Base-by-base conservation (phyloP, 2,797 vertebrate species). In the Toxotes lorentzi region DNA sequence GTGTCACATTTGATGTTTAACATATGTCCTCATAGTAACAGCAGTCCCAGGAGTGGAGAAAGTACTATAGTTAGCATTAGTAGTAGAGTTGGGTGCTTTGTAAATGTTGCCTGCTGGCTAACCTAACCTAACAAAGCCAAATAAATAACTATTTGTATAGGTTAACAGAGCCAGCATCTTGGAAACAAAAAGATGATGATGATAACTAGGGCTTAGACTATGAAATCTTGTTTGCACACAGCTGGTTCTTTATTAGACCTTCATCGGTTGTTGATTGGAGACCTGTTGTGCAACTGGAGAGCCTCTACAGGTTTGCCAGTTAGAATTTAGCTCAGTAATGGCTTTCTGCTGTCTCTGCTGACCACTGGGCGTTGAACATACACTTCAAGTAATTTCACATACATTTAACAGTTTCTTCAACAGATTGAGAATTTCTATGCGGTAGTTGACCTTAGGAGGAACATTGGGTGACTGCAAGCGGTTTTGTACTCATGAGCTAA, bases 111-210 rank as follows among this genome's bases (percentile, higher is more conserved):
- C 62, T 58, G 9, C 19, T 35, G 45, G 35, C 43, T 67, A 45
- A 27, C 78, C 73, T 73, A 61, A 34, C 40, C 13, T 21, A 68
- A 57, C 34, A 27, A 45, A 65, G 23, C 21, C 11, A 72, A 48
- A 79, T 74, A 63, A 57, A 38, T 27, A 54, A 40, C 23, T 77
- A 34, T 70, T 82, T 71, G 54, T 50, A 19, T 2, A 64, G 30
- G 17, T 75, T 66, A 62, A 73, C 32, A 43, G 5, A 73, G 30
- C 19, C 34, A 14, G 10, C 23, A 54, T 35, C n/a, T 63, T 59
- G 13, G 12, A 66, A 43, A 43, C 40, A 17, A 30, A 64, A 56
- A 57, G n/a, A 51, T 51, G 8, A 14, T 17, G 6, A 8, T 23
- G 7, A 43, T 54, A 56, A 0, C 27, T 54, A 1, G 1, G 41